Evolutionary conservation across 1,140 invertebrate genomes (phyloP).

Genomic region (Panulirus ornatus): DNA sequence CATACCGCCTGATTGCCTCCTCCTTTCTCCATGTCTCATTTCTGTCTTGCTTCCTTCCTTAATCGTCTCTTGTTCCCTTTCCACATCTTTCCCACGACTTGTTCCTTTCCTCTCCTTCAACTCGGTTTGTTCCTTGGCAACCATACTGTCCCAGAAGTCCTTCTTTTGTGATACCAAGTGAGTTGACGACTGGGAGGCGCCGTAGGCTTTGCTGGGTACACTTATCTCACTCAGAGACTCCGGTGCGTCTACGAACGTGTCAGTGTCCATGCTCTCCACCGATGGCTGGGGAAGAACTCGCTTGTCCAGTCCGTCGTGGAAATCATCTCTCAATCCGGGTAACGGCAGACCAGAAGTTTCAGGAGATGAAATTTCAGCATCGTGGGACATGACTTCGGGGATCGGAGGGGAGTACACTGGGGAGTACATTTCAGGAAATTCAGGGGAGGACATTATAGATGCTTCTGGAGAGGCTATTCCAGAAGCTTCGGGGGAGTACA

Average conservation of each 20-base stretch:
- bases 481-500: background rate
- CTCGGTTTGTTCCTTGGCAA: background rate
- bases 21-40: background rate
- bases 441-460: background rate
- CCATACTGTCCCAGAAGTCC: constrained; percentile 37
- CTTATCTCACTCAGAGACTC: background rate
- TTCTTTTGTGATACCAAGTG: constrained; percentile 32
- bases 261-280: background rate
- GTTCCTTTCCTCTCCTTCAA: background rate
- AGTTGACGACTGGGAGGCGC: background rate
- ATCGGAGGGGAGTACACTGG: background rate
- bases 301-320: background rate
- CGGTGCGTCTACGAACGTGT: background rate
- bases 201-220: background rate
- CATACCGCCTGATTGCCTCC: background rate
- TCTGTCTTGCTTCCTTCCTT: background rate
- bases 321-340: background rate
- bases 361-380: background rate
- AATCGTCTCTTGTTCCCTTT: background rate
- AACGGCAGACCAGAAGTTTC: background rate
- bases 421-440: background rate
- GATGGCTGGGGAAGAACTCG: background rate
- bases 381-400: too few species aligned
- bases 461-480: background rate
- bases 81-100: background rate